Evolutionary conservation across 2,888 invertebrate genomes (phyloP), one percentile per base, ranked within the genome.

Genomic region (Aleiodes testaceus): DNA sequence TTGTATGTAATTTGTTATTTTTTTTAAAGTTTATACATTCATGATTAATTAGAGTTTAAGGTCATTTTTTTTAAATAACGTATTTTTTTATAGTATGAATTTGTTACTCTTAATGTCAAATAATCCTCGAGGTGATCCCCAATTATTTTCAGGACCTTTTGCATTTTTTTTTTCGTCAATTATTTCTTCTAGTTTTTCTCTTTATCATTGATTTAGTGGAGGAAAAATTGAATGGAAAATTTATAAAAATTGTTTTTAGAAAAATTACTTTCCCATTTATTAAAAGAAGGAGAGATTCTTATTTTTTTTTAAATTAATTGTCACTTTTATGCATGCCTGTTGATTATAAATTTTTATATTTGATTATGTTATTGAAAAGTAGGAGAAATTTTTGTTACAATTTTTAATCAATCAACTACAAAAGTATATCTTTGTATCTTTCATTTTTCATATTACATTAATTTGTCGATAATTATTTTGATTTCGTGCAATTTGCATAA

Each of bases 1-100:
- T 77, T 85, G 81, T 85, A 86, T 83, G 85, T 85, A 85, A 84
- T 87, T 87, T 86, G 87, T 87, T 87, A 87, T 87, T 87, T 87
- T 84, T 87, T 87, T 83, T 82, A 87, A 87, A 87, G 87, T 87
- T 84, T 87, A 87, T 86, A 82, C 82, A 80, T 75, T 82, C 81
- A 80, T 83, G 81, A 81, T 83, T 82, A 80, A 81, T 84, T 83
- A 84, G 83, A 77, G 72, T 79, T 74, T 84, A 85, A 84, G 84
- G 78, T 71, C 66, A 70, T 53, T 72, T 69, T 74, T 68, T 36
- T 26, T 26, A 0, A 5, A 53, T 66, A n/a, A 30, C 9, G 9
- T 36, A 36, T 36, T 36, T 65, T n/a, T 63, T 45, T 52, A 42
- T 78, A 75, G 70, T 75, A 75, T 72, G 72, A 76, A 75, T 63